A percentile compares a stretch with the other conserved stretches of the same genome.
Conservation (phyloP, 2,113 vertebrate genomes). For the Pagrus major region DNA sequence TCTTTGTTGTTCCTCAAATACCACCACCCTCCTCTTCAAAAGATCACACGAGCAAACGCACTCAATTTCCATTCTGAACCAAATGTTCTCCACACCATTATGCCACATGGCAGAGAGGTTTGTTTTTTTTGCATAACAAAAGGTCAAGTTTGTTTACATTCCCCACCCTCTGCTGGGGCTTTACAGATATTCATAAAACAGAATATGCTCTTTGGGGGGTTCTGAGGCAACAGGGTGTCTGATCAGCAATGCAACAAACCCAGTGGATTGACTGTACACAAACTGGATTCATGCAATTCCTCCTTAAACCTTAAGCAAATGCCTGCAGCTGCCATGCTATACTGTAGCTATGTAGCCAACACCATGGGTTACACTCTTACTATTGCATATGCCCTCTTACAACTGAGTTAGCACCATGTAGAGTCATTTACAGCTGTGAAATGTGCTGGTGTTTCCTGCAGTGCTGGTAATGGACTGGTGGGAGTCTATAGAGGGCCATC, state of each 20-base stretch:
- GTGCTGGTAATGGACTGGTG: constrained; percentile 30
- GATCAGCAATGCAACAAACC: not conserved
- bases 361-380: not conserved
- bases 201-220: constrained; percentile 9
- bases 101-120: constrained; percentile 3
- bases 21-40: not conserved
- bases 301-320: not conserved
- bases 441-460: constrained; percentile 57
- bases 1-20: constrained; percentile 39
- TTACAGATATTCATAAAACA: constrained; percentile 16
- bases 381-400: not conserved
- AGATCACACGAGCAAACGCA: constrained; percentile 47
- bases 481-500: constrained; percentile 15
- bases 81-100: constrained; percentile 39
- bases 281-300: not conserved
- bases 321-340: not conserved
- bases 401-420: constrained; percentile 25
- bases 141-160: constrained; percentile 64
- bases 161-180: not conserved
- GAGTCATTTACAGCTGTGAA: constrained; percentile 36
- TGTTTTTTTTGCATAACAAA: constrained; percentile 36
- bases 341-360: not conserved
- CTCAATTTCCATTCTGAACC: constrained; percentile 27
- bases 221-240: not conserved
- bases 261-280: not conserved